Base-by-base conservation (phyloP, 2,888 invertebrate species). In the Meteorus colon region DNA sequence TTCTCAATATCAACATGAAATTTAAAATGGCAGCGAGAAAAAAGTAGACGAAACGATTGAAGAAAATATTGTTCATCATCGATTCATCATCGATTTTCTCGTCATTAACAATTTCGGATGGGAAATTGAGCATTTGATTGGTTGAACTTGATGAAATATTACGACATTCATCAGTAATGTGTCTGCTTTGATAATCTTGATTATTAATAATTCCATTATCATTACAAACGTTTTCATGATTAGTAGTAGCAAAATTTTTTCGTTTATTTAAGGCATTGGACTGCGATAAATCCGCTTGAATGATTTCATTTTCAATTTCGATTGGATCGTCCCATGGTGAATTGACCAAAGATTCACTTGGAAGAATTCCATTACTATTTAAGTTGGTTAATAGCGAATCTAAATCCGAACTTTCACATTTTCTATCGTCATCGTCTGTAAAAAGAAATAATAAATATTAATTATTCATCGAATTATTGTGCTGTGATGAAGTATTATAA, bases 21-120 rank as follows among this genome's bases (percentile, higher is more conserved):
- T 87, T 88, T 27, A 87, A 81, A 79, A 86, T 59, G 41, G 80
- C 74, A 5, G 88, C 89, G 34, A 89, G 77, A 16, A 84, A 41
- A 29, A 85, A 73, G 41, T 83, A 83, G 69, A 79, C 80, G n/a
- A 80, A 59, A 37, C 82, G 82, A 79, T 80, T 84, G 27, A 75
- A 77, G 14, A 83, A 41, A 37, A 79, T 69, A 34, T 19, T 59
- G 6, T 45, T 69, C 0, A 82, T 41, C 6, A 63, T 29, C 12
- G 80, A 81, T 51, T 65, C 4, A 14, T 70, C 62, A 10, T 65
- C 37, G 14, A 34, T 8, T n/a, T 37, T 34, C 6, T 51, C 55
- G 19, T 31, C 66, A 31, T 27, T 24, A 29, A 31, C 4, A n/a
- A 16, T 14, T 0, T 66, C 51, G 16, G 51, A 37, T 16, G 45